Percentiles rank a stretch among this genome's conserved stretches.
phyloP scores from a whole-genome alignment of 2,888 invertebrate genomes.

The Lumbricus terrestris region DNA sequence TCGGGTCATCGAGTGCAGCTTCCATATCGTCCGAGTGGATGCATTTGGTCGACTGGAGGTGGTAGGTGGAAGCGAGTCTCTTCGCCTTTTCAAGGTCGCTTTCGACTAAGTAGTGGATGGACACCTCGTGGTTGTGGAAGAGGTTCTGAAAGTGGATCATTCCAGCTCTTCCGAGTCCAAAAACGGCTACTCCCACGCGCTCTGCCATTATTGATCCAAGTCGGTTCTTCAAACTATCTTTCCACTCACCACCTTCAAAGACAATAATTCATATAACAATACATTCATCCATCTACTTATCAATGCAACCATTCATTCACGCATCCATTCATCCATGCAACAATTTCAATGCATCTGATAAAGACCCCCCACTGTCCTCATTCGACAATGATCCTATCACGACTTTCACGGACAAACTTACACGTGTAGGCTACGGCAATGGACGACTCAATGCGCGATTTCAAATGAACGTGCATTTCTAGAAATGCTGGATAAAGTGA shows the following conservation, averaged over 20 bases:
- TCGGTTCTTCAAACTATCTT: background rate
- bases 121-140: conserved; percentile 27
- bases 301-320: background rate
- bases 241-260: background rate
- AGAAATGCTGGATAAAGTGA: too few species aligned
- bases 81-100: conserved; percentile 28
- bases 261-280: background rate
- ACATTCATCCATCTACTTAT: background rate
- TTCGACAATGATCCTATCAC: too few species aligned
- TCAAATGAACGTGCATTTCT: too few species aligned
- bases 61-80: conserved; percentile 20
- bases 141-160: conserved; percentile 39
- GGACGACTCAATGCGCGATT: too few species aligned
- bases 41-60: conserved; percentile 16
- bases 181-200: conserved; percentile 36
- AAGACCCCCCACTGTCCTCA: too few species aligned
- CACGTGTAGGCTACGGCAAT: too few species aligned
- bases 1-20: conserved; percentile 28
- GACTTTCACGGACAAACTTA: too few species aligned
- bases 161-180: conserved; percentile 41
- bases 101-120: conserved; percentile 37
- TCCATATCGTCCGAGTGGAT: conserved; percentile 26
- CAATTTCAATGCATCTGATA: too few species aligned
- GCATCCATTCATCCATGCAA: too few species aligned
- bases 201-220: conserved; percentile 12